Evolutionary conservation across 2,888 invertebrate genomes (phyloP).

Genomic region (Hirtodrosophila cameraria): DNA sequence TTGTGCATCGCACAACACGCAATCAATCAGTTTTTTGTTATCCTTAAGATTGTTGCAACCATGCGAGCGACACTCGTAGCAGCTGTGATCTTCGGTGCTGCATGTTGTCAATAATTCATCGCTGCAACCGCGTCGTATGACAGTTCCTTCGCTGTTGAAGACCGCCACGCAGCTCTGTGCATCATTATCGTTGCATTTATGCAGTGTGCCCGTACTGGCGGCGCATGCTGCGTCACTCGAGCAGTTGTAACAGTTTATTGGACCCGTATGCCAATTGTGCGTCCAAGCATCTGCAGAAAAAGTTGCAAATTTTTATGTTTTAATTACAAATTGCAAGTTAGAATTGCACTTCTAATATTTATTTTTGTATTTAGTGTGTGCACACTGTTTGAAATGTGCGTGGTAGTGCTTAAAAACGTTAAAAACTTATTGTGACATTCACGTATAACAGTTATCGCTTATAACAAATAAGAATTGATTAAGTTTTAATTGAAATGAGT

Average conservation of each 20-base stretch:
- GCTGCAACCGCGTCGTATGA: slow-evolving; percentile 75
- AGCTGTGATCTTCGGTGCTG: slow-evolving; percentile 33
- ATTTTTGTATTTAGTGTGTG: neutral
- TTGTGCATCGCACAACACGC: slow-evolving; percentile 72
- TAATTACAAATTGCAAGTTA: neutral
- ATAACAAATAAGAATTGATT: too few relatives aligned
- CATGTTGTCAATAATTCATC: slow-evolving; percentile 55
- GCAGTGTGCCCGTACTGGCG: slow-evolving; percentile 44
- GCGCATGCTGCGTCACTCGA: slow-evolving; percentile 56
- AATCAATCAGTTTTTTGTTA: slow-evolving; percentile 63
- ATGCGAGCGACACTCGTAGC: slow-evolving; percentile 78
- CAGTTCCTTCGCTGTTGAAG: slow-evolving; percentile 50
- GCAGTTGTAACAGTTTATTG: slow-evolving; percentile 74
- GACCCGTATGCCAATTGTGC: slow-evolving; percentile 67
- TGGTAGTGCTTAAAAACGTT: neutral
- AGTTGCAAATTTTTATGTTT: neutral
- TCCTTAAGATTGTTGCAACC: slow-evolving; percentile 73
- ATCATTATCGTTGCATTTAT: slow-evolving; percentile 58
- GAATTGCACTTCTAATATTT: neutral
- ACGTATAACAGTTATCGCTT: too few relatives aligned
- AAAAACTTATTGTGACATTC: too few relatives aligned
- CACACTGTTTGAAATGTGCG: neutral
- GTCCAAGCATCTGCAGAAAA: slow-evolving; percentile 52
- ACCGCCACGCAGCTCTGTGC: slow-evolving; percentile 70
- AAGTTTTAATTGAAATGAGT: too few relatives aligned